Conservation (phyloP, 2,113 vertebrate genomes). For the Pedionomus torquatus region DNA sequence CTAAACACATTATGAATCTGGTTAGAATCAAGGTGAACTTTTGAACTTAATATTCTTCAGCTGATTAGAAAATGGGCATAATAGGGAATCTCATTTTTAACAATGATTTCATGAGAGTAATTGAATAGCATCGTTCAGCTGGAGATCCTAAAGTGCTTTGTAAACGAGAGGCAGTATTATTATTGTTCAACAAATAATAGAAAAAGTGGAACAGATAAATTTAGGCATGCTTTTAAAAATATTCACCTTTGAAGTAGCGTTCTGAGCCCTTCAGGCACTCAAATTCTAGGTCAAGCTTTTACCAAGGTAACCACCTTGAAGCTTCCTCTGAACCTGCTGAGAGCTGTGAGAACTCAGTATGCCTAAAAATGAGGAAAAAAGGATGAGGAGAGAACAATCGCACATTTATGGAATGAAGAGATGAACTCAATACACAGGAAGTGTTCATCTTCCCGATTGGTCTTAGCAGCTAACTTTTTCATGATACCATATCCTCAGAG, state of each 20-base stretch:
- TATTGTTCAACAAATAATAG: not conserved
- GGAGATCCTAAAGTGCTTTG: not conserved
- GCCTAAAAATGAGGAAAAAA: not conserved
- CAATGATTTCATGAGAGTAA: not conserved
- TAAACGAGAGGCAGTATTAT: not conserved
- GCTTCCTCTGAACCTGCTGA: not conserved
- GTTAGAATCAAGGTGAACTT: conserved; percentile 35
- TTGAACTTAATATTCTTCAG: conserved; percentile 21
- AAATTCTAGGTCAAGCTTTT: not conserved
- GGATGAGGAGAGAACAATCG: not conserved
- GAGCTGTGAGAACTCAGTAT: not conserved
- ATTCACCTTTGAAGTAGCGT: not conserved
- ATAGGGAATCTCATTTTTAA: conserved; percentile 20
- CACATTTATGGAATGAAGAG: not conserved
- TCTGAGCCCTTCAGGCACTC: not conserved
- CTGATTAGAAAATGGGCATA: conserved; percentile 24
- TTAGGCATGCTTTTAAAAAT: not conserved
- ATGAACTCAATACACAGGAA: not conserved
- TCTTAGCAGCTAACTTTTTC: not conserved
- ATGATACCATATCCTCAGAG: not conserved
- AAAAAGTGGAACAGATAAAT: conserved; percentile 27
- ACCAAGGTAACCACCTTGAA: not conserved
- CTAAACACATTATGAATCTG: conserved; percentile 24
- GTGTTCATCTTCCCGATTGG: not conserved
- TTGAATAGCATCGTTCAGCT: conserved; percentile 33